Evolutionary conservation across 1,140 invertebrate species (phyloP).

Genomic region (Cydia amplana): DNA sequence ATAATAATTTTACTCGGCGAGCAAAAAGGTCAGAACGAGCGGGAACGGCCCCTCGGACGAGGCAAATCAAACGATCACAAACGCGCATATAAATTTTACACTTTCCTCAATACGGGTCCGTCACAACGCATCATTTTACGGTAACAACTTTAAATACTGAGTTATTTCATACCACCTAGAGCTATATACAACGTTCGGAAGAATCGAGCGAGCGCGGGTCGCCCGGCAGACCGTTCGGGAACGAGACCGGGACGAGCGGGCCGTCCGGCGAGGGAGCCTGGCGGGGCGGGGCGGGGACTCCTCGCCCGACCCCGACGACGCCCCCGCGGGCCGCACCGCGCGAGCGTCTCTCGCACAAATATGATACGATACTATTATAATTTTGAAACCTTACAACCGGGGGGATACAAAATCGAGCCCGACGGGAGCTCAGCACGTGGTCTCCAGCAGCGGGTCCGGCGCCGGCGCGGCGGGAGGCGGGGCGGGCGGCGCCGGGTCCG

Average conservation of each 20-base stretch:
- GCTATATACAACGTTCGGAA: slow-evolving; percentile 50
- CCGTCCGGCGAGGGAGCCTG: background rate
- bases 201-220: slow-evolving; percentile 13
- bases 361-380: slow-evolving; percentile 71
- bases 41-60: background rate
- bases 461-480: slow-evolving; percentile 51
- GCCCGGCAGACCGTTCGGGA: slow-evolving; percentile 6
- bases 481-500: slow-evolving; percentile 41
- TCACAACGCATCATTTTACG: slow-evolving; percentile 39
- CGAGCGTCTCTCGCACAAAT: slow-evolving; percentile 40
- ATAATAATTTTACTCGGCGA: background rate
- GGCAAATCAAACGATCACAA: slow-evolving; percentile 15
- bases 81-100: slow-evolving; percentile 8
- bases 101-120: slow-evolving; percentile 36
- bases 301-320: background rate
- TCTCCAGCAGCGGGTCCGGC: slow-evolving; percentile 64
- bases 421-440: slow-evolving; percentile 56
- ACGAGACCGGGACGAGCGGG: slow-evolving; percentile 27
- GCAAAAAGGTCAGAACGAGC: background rate
- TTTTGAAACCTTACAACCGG: slow-evolving; percentile 73
- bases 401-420: slow-evolving; percentile 72
- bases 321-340: background rate
- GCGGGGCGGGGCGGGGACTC: background rate
- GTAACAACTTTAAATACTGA: slow-evolving; percentile 41
- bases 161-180: slow-evolving; percentile 40